Base-by-base conservation (phyloP, 2,113 vertebrate genomes). In the Neotoma lepida region DNA sequence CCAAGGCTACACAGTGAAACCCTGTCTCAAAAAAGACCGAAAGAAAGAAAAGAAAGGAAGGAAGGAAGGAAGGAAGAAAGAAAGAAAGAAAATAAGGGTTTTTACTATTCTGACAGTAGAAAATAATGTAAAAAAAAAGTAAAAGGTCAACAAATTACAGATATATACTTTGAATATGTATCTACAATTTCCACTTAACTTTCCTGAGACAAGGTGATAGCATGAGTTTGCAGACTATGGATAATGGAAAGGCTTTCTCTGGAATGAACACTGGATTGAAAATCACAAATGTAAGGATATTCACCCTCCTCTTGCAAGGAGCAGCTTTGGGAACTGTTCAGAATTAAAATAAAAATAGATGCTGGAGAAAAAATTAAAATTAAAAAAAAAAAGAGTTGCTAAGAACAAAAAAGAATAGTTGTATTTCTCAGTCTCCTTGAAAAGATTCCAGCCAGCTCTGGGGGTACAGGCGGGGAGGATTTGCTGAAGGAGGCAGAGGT, bases 281-380 rank as follows among this genome's bases (percentile, higher is more conserved):
- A 76, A 88, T 95, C 39, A 94, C 44, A 86, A 92, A 35, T 92
- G 30, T 90, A 41, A 33, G 74, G 58, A 76, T 17, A 84, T 26
- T 90, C 90, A 49, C 10, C 33, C 46, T 93, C 17, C 33, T 73
- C 17, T 84, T 89, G 61, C 91, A 89, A 92, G 87, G 39, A 89
- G 28, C n/a, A 70, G 41, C 49, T 95, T 95, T 28, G 89, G 68
- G 63, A 95, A 93, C 6, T 49, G 1, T 80, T 94, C 24, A 18
- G 41, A 93, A 81, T 89, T 91, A 78, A 85, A 82, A 61, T 89
- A 66, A 84, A 95, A 93, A 89, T 20, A 90, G 39, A 74, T 94
- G 58, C 51, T 49, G 15, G n/a, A 54, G 35, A n/a, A 39, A 81
- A 70, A 77, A 84, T 9, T 35, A 77, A 77, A 49, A 30, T 77